A percentile compares a stretch with the other conserved stretches of the same genome.
These are phyloP conservation scores for Lumbricus terrestris DNA, from an alignment of 2,888 invertebrate genomes.

Conservation along the genomic window DNA sequence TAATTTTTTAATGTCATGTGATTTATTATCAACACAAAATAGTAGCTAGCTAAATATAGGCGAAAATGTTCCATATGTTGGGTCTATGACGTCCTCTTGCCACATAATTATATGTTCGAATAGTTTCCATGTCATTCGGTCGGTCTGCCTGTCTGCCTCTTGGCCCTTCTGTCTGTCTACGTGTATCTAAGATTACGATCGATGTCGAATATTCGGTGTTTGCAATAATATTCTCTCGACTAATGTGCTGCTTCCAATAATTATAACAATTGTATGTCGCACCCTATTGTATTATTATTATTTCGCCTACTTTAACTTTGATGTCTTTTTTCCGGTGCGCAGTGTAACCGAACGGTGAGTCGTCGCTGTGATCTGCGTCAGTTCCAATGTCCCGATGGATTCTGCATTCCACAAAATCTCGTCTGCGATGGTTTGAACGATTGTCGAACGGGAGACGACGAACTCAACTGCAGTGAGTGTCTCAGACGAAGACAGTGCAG, in stretches of 20 bases:
- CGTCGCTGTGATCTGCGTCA: neutral
- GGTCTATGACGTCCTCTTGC: neutral
- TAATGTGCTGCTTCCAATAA: neutral
- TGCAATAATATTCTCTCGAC: neutral
- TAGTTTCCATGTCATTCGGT: neutral
- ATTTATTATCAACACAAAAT: too few relatives aligned
- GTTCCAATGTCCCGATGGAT: neutral
- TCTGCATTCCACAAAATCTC: neutral
- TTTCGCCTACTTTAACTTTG: too few relatives aligned
- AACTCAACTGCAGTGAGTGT: neutral
- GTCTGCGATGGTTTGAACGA: neutral
- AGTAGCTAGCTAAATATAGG: too few relatives aligned
- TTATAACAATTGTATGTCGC: too few relatives aligned
- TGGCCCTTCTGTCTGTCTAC: neutral
- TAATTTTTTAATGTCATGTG: too few relatives aligned
- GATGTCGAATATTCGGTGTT: neutral
- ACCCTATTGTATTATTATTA: too few relatives aligned
- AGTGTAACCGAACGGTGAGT: neutral
- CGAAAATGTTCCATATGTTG: too few relatives aligned
- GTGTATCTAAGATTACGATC: too few relatives aligned
- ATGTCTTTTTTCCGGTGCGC: neutral
- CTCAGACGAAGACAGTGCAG: too few relatives aligned
- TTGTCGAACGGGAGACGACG: conserved; percentile 4
- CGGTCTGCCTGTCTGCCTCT: neutral
- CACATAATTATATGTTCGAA: neutral